A percentile compares a stretch with the other conserved stretches of the same genome.
Evolutionary conservation across 2,797 vertebrate species (phyloP).

Genomic region (Cephalopachus bancanus): DNA sequence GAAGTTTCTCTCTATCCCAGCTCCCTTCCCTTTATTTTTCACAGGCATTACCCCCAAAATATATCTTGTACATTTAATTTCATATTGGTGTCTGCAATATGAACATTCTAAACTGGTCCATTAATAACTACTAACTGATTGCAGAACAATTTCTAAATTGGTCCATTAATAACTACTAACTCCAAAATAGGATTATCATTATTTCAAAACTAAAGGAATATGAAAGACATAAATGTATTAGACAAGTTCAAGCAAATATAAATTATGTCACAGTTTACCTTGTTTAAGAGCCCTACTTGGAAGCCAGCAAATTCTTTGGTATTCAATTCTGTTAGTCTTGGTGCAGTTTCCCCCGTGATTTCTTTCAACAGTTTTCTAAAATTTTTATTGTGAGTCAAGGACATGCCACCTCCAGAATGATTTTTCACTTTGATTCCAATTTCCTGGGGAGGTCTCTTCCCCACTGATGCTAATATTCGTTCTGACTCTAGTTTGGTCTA

Average conservation of each 20-base stretch:
- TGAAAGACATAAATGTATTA: not conserved
- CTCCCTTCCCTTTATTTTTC: not conserved
- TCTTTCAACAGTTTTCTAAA: conserved; percentile 97
- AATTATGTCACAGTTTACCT: conserved; percentile 89
- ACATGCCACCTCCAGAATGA: conserved; percentile 92
- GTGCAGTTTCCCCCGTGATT: conserved; percentile 94
- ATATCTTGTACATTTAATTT: conserved; percentile 36
- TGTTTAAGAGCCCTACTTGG: conserved; percentile 97
- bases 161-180: not conserved
- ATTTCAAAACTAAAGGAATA: conserved; percentile 42
- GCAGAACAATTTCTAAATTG: conserved; percentile 6
- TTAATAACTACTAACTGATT: not conserved
- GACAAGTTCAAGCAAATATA: conserved; percentile 20
- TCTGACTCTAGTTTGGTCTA: conserved; percentile 99
- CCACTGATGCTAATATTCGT: conserved; percentile 97
- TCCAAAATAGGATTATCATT: conserved; percentile 25
- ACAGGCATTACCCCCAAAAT: not conserved
- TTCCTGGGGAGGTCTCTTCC: conserved; percentile 98
- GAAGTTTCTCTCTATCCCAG: not conserved
- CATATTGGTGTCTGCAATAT: not conserved
- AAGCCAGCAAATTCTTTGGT: conserved; percentile 98
- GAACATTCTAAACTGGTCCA: not conserved
- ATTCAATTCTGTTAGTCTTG: conserved; percentile 94
- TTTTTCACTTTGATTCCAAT: conserved; percentile 98
- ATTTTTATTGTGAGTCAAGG: conserved; percentile 94